Evolutionary conservation across 92 coral and sea anemone genomes (phyloP).

Genomic region (Isaurus tuberculatus): DNA sequence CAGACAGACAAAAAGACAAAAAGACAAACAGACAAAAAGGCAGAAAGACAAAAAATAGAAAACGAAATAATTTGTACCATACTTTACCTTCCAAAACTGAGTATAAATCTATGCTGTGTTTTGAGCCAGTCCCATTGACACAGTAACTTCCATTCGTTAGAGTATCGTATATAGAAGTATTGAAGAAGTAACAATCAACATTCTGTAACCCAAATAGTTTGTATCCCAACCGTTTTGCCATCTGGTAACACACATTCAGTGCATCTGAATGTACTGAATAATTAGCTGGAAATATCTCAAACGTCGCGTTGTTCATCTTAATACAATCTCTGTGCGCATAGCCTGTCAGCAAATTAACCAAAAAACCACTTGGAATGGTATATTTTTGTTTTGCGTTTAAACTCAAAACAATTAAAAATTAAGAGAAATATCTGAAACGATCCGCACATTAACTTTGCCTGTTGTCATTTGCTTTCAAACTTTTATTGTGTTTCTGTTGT

Average conservation of each 20-base stretch:
- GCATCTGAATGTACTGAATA: neutral
- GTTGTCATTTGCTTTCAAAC: too few species aligned
- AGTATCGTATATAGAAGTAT: neutral
- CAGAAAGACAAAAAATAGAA: neutral
- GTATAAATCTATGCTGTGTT: slow-evolving; percentile 13
- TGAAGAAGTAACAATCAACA: slow-evolving; percentile 14
- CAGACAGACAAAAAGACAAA: too few species aligned
- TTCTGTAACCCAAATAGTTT: slow-evolving; percentile 20
- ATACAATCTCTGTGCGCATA: slow-evolving; percentile 17
- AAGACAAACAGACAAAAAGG: too few species aligned
- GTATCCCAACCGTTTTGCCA: neutral
- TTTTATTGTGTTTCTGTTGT: too few species aligned
- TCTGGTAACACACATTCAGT: neutral
- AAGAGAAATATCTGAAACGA: too few species aligned
- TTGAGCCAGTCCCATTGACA: neutral
- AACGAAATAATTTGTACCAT: neutral
- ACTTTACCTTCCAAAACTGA: slow-evolving; percentile 2
- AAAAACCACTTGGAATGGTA: neutral
- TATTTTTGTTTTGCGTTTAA: too few species aligned
- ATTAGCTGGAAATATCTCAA: neutral
- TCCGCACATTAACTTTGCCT: too few species aligned
- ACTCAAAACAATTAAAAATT: too few species aligned
- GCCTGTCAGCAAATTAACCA: neutral
- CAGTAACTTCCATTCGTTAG: slow-evolving; percentile 21
- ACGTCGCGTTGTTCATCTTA: neutral